phyloP scores from a whole-genome alignment of 2,113 vertebrate species.

The Epinephelus moara region DNA sequence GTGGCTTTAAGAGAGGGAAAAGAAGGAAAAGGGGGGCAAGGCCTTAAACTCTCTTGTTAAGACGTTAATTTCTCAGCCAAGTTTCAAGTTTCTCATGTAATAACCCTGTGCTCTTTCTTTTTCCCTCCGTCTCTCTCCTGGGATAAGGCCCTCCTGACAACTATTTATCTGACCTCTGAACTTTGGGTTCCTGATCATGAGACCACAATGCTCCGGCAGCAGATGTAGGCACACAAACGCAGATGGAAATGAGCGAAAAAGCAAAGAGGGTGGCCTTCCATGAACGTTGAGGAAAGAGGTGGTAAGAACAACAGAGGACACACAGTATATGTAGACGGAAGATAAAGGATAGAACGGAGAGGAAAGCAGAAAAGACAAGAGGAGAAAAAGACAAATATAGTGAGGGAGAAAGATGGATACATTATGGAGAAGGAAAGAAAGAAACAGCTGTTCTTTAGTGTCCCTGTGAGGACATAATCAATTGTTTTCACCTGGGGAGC shows the following conservation, averaged over 20 bases:
- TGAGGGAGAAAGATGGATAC: slow-evolving; percentile 24
- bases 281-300: neutral
- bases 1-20: neutral
- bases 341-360: neutral
- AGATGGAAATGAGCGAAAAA: slow-evolving; percentile 12
- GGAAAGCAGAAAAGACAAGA: neutral
- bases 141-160: slow-evolving; percentile 67
- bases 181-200: slow-evolving; percentile 53
- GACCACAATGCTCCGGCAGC: slow-evolving; percentile 30
- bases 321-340: neutral
- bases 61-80: slow-evolving; percentile 14
- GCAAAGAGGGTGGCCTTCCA: neutral
- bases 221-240: neutral
- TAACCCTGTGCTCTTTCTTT: slow-evolving; percentile 23
- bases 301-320: neutral
- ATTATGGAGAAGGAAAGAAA: slow-evolving; percentile 41
- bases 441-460: slow-evolving; percentile 67
- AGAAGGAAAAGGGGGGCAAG: neutral
- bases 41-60: neutral
- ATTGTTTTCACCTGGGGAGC: slow-evolving; percentile 66
- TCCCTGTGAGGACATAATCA: slow-evolving; percentile 67
- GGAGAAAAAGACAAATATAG: neutral
- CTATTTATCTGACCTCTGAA: slow-evolving; percentile 78
- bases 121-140: slow-evolving; percentile 44
- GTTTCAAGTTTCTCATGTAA: slow-evolving; percentile 47